A percentile compares a stretch with the other conserved stretches of the same genome.
These are phyloP conservation scores for Melanotaenia nigrans DNA, from an alignment of 2,797 vertebrate species.

Conservation along the genomic window DNA sequence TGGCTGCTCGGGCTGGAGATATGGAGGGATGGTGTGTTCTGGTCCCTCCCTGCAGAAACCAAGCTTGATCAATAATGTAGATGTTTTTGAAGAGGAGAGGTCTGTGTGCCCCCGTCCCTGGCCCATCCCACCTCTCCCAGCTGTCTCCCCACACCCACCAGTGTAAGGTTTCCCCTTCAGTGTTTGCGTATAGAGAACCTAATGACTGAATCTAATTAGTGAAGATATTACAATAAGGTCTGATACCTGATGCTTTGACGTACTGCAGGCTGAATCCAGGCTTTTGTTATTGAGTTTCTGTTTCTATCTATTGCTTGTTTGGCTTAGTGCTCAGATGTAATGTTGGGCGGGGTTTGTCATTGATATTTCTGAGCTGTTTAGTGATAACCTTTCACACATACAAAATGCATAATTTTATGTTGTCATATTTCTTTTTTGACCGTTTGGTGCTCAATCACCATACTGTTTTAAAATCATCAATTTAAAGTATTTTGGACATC, in stretches of 20 bases:
- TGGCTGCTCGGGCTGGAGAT: slow-evolving; percentile 39
- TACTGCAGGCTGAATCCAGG: slow-evolving; percentile 68
- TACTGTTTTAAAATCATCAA: neutral
- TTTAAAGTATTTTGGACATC: neutral
- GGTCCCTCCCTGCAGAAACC: slow-evolving; percentile 66
- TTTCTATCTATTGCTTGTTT: slow-evolving; percentile 65
- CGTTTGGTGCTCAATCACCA: neutral
- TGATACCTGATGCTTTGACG: slow-evolving; percentile 79
- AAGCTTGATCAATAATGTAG: slow-evolving; percentile 83
- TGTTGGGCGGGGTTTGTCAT: slow-evolving; percentile 25
- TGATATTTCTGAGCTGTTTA: slow-evolving; percentile 15
- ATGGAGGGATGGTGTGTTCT: slow-evolving; percentile 41
- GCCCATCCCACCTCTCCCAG: slow-evolving; percentile 38
- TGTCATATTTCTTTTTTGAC: neutral
- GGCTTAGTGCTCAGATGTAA: slow-evolving; percentile 36
- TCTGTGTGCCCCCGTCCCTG: slow-evolving; percentile 58
- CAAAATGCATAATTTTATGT: neutral
- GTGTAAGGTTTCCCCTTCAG: slow-evolving; percentile 79
- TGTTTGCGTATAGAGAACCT: slow-evolving; percentile 73
- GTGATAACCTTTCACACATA: slow-evolving; percentile 3
- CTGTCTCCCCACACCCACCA: slow-evolving; percentile 63
- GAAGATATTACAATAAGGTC: slow-evolving; percentile 81
- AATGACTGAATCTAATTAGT: slow-evolving; percentile 83
- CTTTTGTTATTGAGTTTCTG: slow-evolving; percentile 65
- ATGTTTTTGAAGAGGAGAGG: slow-evolving; percentile 80